Base-by-base conservation (phyloP, 1,140 invertebrate species). In the Plodia interpunctella region DNA sequence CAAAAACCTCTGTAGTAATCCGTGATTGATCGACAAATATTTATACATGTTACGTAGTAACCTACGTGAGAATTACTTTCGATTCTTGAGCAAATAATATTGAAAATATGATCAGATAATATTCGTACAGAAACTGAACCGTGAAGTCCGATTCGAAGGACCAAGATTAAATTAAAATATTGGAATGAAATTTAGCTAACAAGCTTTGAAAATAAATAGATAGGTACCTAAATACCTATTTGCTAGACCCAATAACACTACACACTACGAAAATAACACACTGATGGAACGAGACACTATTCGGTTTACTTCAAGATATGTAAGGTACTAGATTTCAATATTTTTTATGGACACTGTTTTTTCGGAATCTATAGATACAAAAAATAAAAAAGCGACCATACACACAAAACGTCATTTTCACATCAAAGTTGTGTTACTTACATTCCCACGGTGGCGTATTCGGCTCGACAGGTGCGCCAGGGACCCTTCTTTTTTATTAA, bases 1-100 rank as follows among this genome's bases (percentile, higher is more conserved):
- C 74, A 81, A 80, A 81, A 77, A 72, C 56, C 66, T 64, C 61
- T 49, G 58, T 60, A 21, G 10, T n/a, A n/a, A n/a, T 55, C 21
- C 5, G 58, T 74, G 74, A 76, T 78, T 59, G 71, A 76, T 81
- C 58, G 66, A 72, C 71, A 76, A 85, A 78, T 81, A 76, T 85
- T 82, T 80, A 32, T 65, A 62, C 51, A 53, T 62, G 38, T 56
- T 67, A 38, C 19, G 30, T 60, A 66, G 59, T n/a, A n/a, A n/a
- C n/a, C n/a, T 49, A 57, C 50, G 68, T 66, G 60, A 63, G 65
- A 74, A 62, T 63, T 55, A 60, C 60, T 44, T 44, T 44, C 38
- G 13, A 17, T 15, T 44, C 2, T 44, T 44, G 5, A 15, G 13
- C 38, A n/a, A 44, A 44, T 44, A 44, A 44, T 13, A 15, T 15